These are phyloP conservation scores for Acestrorhynchus altus DNA, from an alignment of 2,797 vertebrate genomes.

Conservation along the genomic window DNA sequence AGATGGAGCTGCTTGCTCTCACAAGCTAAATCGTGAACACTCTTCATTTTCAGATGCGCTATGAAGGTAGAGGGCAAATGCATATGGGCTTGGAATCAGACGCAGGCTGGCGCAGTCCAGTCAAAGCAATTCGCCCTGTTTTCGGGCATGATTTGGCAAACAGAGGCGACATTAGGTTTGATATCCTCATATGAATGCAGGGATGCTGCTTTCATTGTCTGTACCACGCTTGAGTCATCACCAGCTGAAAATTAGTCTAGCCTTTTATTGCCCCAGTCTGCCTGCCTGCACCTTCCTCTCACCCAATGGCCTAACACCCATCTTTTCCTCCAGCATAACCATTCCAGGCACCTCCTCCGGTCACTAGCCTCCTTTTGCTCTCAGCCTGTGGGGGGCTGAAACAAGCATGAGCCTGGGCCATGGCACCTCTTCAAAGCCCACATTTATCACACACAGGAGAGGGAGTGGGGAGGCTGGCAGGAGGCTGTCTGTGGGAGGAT, in stretches of 20 bases:
- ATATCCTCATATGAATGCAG: neutral
- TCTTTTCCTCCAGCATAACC: neutral
- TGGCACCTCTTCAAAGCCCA: conserved; percentile 55
- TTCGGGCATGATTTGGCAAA: neutral
- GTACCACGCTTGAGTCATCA: neutral
- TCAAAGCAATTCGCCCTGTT: neutral
- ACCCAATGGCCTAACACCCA: neutral
- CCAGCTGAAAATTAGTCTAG: neutral
- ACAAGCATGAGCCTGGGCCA: conserved; percentile 32
- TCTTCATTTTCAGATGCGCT: neutral
- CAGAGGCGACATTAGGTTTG: neutral
- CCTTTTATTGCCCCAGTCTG: neutral
- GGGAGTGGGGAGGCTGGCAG: conserved; percentile 30
- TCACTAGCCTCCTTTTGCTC: conserved; percentile 17
- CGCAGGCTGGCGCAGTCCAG: neutral
- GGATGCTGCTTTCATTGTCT: neutral
- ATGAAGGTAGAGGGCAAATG: neutral
- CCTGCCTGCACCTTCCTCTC: neutral
- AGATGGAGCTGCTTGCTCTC: neutral
- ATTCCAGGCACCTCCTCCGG: conserved; percentile 15
- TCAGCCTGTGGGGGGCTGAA: conserved; percentile 7
- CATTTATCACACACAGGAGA: conserved; percentile 39
- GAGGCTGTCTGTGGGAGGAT: conserved; percentile 37
- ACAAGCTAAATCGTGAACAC: neutral
- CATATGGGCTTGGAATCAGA: neutral